Conservation (phyloP, 2,888 invertebrate genomes). For the Ramazzottius varieornatus region DNA sequence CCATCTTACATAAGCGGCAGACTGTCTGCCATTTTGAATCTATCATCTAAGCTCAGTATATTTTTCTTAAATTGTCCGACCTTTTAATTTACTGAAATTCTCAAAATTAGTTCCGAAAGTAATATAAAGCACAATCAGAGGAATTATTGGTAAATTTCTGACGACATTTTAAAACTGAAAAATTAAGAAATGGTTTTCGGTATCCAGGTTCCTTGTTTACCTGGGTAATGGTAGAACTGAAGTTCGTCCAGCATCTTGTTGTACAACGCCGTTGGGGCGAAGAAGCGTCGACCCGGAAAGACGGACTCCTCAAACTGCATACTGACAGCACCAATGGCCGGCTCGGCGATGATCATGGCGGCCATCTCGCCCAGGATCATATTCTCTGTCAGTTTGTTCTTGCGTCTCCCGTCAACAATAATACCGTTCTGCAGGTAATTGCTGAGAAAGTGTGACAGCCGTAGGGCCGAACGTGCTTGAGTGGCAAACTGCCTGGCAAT, state of each 20-base stretch:
- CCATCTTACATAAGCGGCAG: too few relatives aligned
- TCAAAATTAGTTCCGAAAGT: too few relatives aligned
- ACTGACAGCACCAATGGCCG: not conserved
- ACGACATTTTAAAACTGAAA: too few relatives aligned
- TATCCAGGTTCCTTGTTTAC: too few relatives aligned
- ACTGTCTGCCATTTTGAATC: too few relatives aligned
- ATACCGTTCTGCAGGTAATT: not conserved
- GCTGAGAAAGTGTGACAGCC: not conserved
- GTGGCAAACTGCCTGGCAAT: not conserved
- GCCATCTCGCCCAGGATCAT: constrained; percentile 3
- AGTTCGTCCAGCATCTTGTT: constrained; percentile 4
- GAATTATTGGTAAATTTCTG: too few relatives aligned
- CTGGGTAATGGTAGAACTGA: not conserved
- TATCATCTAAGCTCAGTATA: too few relatives aligned
- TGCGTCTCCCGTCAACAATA: not conserved
- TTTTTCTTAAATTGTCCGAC: too few relatives aligned
- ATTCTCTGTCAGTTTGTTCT: constrained; percentile 1
- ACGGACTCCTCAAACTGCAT: not conserved
- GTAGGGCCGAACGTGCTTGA: not conserved
- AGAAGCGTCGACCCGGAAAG: constrained; percentile 2
- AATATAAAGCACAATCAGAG: too few relatives aligned
- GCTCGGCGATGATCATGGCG: constrained; percentile 1
- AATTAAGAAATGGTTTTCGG: too few relatives aligned
- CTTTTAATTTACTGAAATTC: too few relatives aligned
- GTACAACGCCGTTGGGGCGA: not conserved